A percentile compares a stretch with the other conserved stretches of the same genome.
Evolutionary conservation across 1,140 invertebrate species (phyloP).

Genomic region (Papilio helenus): DNA sequence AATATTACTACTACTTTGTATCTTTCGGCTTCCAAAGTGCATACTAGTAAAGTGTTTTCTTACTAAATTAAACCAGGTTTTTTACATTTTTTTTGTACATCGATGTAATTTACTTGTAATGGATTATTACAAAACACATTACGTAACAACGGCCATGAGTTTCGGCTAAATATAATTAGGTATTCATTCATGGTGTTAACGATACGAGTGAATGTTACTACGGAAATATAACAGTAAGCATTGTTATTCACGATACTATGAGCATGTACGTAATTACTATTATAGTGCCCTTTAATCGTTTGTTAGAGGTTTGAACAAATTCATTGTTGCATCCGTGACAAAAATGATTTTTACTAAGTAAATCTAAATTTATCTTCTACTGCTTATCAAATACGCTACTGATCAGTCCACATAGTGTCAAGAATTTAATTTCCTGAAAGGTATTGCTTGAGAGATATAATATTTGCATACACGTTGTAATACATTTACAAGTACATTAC

Average conservation of each 20-base stretch:
- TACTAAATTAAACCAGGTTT: no score
- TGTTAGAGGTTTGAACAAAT: neutral
- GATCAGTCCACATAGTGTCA: neutral
- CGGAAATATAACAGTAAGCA: neutral
- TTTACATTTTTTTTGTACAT: no score
- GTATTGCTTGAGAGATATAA: neutral
- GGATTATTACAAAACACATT: neutral
- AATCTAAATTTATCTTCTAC: neutral
- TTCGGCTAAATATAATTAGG: constrained; percentile 6
- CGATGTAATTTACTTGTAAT: no score
- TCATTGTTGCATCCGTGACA: neutral
- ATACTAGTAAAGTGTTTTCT: no score
- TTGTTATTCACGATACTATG: neutral
- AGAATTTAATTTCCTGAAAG: neutral
- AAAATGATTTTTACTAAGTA: neutral
- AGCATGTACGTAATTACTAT: neutral
- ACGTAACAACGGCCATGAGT: constrained; percentile 8
- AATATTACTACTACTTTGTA: no score
- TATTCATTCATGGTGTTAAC: constrained; percentile 5
- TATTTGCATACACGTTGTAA: neutral
- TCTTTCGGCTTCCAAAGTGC: no score
- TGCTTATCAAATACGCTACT: neutral
- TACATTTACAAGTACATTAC: neutral
- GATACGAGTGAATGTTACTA: neutral
- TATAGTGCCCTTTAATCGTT: neutral